phyloP scores from a whole-genome alignment of 2,113 vertebrate genomes.

The Bos javanicus region DNA sequence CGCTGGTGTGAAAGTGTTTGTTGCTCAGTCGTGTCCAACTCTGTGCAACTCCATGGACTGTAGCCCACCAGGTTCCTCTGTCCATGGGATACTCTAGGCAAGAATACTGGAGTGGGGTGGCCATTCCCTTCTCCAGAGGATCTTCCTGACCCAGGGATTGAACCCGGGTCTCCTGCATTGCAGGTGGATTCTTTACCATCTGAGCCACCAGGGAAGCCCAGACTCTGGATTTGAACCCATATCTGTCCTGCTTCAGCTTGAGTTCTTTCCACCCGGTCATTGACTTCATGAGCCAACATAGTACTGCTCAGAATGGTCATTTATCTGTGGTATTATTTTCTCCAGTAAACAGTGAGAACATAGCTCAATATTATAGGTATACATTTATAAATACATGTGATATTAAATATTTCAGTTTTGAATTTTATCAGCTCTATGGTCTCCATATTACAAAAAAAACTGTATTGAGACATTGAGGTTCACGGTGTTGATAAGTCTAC shows the following conservation, averaged over 20 bases:
- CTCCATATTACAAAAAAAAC: not conserved
- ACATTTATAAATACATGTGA: not conserved
- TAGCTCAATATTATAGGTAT: not conserved
- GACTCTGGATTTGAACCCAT: not conserved
- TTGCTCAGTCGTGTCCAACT: accelerated
- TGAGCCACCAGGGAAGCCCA: not conserved
- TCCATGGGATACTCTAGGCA: not conserved
- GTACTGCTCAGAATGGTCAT: not conserved
- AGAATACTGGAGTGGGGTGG: not conserved
- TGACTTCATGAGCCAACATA: not conserved
- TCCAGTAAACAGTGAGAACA: not conserved
- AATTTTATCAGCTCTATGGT: not conserved
- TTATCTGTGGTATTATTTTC: not conserved
- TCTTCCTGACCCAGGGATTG: not conserved
- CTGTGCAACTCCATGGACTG: not conserved
- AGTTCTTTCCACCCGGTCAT: not conserved
- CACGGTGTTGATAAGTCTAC: too few species aligned
- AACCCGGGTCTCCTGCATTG: not conserved
- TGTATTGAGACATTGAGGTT: not conserved
- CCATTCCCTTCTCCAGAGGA: not conserved
- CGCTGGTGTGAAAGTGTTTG: not conserved
- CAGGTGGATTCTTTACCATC: not conserved
- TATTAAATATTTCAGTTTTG: not conserved
- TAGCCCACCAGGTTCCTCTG: not conserved
- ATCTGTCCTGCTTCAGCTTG: not conserved